These are phyloP conservation scores for Eptesicus fuscus DNA, from an alignment of 2,113 vertebrate genomes.

Conservation along the genomic window DNA sequence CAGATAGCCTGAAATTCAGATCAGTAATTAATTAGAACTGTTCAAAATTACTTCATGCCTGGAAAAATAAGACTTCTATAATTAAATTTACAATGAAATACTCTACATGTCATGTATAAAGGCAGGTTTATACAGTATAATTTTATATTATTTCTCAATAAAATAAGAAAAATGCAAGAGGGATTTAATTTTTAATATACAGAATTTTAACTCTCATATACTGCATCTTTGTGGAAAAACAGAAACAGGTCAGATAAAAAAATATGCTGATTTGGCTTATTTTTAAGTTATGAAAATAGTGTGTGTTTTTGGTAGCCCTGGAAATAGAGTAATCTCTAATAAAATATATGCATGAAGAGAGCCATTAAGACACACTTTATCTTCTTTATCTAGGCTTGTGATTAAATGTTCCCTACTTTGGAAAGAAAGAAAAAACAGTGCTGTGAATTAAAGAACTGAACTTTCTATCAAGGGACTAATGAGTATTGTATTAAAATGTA, in stretches of 20 bases:
- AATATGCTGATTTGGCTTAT: constrained; percentile 42
- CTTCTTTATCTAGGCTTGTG: constrained; percentile 54
- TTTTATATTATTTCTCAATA: constrained; percentile 41
- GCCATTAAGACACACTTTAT: constrained; percentile 58
- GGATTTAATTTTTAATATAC: not conserved
- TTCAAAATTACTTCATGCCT: constrained; percentile 9
- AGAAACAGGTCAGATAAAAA: not conserved
- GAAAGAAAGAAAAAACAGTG: not conserved
- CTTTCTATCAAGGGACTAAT: constrained; percentile 63
- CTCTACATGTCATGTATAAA: not conserved
- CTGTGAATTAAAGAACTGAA: constrained; percentile 47
- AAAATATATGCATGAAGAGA: constrained; percentile 33
- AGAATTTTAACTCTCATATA: constrained; percentile 12
- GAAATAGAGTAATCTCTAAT: constrained; percentile 44
- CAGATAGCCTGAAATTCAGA: not conserved
- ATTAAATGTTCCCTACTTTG: constrained; percentile 54
- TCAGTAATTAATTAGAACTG: constrained; percentile 33
- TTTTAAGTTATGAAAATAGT: constrained; percentile 47
- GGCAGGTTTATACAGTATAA: not conserved
- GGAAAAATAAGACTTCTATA: constrained; percentile 30
- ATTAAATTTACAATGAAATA: constrained; percentile 45
- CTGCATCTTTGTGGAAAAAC: constrained; percentile 20
- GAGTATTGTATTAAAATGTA: constrained; percentile 60
- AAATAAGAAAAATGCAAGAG: not conserved
- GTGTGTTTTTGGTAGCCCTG: constrained; percentile 23